These are phyloP conservation scores for Clitarchus hookeri DNA, from an alignment of 2,888 invertebrate genomes.

Conservation along the genomic window DNA sequence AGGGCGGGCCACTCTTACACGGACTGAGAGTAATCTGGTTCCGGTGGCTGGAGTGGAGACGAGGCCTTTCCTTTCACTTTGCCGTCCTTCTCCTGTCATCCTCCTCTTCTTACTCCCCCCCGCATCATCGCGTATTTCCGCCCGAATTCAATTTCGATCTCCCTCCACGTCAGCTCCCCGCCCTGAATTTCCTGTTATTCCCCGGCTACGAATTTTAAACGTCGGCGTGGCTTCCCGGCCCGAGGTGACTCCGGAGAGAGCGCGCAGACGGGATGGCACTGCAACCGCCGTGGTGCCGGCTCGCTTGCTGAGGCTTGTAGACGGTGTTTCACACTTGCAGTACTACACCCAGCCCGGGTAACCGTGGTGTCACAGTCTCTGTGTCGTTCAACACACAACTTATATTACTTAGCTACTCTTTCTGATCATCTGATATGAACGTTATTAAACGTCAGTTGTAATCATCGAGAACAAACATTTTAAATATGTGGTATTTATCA, in stretches of 20 bases:
- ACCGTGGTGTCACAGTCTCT: too few species aligned
- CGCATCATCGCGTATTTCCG: constrained; percentile 14
- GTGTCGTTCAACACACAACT: too few species aligned
- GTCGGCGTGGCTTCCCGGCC: not conserved
- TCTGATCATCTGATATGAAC: too few species aligned
- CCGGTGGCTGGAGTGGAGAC: not conserved
- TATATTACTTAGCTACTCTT: too few species aligned
- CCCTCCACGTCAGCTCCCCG: not conserved
- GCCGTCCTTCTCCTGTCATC: not conserved
- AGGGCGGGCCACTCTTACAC: not conserved
- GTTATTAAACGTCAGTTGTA: too few species aligned
- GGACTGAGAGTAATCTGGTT: not conserved
- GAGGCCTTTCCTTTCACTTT: not conserved
- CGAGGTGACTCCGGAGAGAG: not conserved
- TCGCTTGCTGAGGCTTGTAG: too few species aligned
- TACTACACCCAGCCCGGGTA: too few species aligned
- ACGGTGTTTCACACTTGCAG: too few species aligned
- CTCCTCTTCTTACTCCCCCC: not conserved
- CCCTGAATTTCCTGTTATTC: not conserved
- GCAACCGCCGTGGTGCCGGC: too few species aligned
- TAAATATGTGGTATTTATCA: too few species aligned
- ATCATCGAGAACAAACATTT: too few species aligned
- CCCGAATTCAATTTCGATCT: not conserved
- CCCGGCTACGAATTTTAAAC: not conserved
- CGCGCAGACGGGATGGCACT: too few species aligned